These are phyloP conservation scores for Limnothrissa miodon DNA, from an alignment of 2,113 vertebrate species.

Conservation along the genomic window DNA sequence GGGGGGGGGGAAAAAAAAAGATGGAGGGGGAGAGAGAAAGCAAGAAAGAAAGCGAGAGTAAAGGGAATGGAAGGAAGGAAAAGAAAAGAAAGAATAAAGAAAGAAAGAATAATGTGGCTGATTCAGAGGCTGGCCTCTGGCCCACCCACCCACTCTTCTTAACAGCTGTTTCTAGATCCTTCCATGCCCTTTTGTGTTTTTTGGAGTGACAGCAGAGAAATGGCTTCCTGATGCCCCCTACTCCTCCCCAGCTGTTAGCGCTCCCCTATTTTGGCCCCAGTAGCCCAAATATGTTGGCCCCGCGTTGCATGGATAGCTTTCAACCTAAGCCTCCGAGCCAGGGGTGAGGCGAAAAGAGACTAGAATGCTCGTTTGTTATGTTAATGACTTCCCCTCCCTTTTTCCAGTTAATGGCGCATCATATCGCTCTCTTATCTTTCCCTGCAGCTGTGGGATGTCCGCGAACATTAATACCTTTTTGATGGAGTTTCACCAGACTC, in stretches of 20 bases:
- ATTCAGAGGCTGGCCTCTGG: background rate
- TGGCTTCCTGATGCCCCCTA: background rate
- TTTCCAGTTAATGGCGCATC: background rate
- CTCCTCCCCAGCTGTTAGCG: background rate
- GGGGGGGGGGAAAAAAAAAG: background rate
- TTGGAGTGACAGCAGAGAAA: background rate
- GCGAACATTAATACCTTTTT: constrained; percentile 7
- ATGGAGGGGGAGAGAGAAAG: background rate
- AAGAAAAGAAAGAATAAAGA: background rate
- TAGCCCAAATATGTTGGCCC: background rate
- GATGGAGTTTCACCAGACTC: background rate
- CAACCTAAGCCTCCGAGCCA: background rate
- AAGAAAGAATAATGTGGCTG: background rate
- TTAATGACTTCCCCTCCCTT: constrained; percentile 3
- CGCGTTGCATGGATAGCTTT: background rate
- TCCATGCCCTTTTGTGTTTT: background rate
- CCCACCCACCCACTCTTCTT: background rate
- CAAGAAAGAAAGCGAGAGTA: background rate
- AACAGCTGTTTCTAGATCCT: constrained; percentile 4
- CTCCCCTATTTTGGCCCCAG: background rate
- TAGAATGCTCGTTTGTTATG: background rate
- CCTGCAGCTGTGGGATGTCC: background rate
- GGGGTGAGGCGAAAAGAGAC: background rate
- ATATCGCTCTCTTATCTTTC: background rate
- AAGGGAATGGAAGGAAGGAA: background rate